Evolutionary conservation across 2,113 vertebrate genomes (phyloP), one percentile per base, ranked within the genome.

Genomic region (Microcebus murinus): DNA sequence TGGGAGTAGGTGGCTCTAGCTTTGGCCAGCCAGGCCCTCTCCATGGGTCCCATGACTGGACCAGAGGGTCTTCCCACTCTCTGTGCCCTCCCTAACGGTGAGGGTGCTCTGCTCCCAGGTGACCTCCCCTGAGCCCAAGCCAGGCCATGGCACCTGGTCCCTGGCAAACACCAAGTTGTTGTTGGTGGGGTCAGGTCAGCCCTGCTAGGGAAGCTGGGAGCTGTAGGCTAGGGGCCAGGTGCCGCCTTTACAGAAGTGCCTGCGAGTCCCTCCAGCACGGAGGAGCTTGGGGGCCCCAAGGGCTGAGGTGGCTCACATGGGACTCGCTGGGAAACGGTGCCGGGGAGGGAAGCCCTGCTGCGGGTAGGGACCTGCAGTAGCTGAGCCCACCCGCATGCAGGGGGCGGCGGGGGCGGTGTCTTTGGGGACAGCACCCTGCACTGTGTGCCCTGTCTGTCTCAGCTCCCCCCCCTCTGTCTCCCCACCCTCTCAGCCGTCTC

Each of bases 381-480:
- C 57, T 59, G 27, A 55, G 48, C 68, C n/a, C 1, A 9, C 11
- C 6, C 1, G 31, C 36, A 17, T 52, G 76, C 11, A 71, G 42
- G 57, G 57, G 84, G 25, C 1, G 20, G 36, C 8, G 68, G 36
- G 42, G 67, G 1, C 27, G 82, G 8, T 7, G 2, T 55, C 0
- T 39, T 83, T 1, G 17, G 55, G 25, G 4, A 29, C 0, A 2
- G 4, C 29, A 7, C 39, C 34, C 21, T n/a, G 81, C 1, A 1
- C 0, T 10, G 9, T 12, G 1, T 25, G 23, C 0, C 23, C 34
- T 9, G 27, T 50, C 29, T 65, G 27, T 50, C 29, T 65, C 3
- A 14, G 6, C 36, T 7, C 25, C 25, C 4, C 1, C 6, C 27
- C 23, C 6, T 25, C 2, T 0, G 3, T 9, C 42, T 61, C 3